Evolutionary conservation across 2,113 vertebrate species (phyloP).

Genomic region (Potamarius usumacintae): DNA sequence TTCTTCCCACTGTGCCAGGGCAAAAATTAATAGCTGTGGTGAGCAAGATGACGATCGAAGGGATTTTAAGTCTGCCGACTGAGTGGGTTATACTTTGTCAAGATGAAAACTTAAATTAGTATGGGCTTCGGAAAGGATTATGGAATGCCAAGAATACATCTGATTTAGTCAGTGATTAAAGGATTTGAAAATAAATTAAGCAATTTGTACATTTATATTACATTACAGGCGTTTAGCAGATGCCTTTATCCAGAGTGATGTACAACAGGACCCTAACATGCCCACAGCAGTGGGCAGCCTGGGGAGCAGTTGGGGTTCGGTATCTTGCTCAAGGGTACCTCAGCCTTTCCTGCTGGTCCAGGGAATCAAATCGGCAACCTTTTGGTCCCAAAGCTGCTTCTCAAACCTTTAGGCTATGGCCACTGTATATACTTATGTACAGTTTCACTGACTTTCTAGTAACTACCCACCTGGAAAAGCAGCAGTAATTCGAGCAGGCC

Average conservation of each 20-base stretch:
- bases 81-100: not conserved
- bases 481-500: constrained; percentile 25
- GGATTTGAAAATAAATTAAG: not conserved
- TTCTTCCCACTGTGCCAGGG: not conserved
- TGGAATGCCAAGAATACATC: not conserved
- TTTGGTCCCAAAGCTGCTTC: no score
- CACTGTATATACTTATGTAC: no score
- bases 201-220: not conserved
- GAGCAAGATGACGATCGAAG: not conserved
- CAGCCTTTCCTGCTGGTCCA: no score
- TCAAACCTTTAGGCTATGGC: no score
- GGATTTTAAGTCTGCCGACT: not conserved
- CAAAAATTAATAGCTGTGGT: not conserved
- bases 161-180: not conserved
- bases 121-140: not conserved
- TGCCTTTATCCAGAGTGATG: no score
- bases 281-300: no score
- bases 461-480: constrained; percentile 57
- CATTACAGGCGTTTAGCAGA: not conserved
- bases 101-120: not conserved
- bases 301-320: no score
- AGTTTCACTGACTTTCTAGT: not conserved
- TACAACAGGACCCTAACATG: no score
- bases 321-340: no score
- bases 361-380: no score